Evolutionary conservation across 2,113 vertebrate species (phyloP).

Genomic region (Alces alces): DNA sequence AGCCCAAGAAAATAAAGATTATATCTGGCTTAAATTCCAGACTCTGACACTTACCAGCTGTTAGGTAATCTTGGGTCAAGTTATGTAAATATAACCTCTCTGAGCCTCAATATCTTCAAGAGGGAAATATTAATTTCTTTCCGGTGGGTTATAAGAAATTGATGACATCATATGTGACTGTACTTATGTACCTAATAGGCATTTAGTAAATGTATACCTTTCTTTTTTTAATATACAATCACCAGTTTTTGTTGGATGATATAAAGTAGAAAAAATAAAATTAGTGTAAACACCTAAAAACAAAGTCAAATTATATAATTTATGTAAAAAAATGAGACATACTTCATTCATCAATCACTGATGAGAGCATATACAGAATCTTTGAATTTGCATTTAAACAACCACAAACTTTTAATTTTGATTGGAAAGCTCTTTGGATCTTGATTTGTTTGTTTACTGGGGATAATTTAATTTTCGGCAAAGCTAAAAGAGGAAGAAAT

Average conservation of each 20-base stretch:
- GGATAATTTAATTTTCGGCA: constrained; percentile 1
- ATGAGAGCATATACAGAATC: background rate
- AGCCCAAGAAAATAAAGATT: background rate
- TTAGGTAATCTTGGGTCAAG: background rate
- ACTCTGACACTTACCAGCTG: background rate
- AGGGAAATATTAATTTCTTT: background rate
- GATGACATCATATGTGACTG: background rate
- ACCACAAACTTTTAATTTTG: background rate
- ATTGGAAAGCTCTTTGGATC: background rate
- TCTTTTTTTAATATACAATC: background rate
- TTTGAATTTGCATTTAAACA: constrained; percentile 20
- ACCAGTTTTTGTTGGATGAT: background rate
- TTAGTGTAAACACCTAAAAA: background rate
- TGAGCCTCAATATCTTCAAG: background rate
- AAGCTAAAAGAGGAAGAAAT: background rate
- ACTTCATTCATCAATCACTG: background rate
- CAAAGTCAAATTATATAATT: background rate
- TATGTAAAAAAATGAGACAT: background rate
- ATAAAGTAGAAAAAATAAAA: background rate
- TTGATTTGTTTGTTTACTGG: constrained; percentile 1
- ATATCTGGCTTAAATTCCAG: background rate
- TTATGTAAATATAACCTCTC: background rate
- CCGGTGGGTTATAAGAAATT: background rate
- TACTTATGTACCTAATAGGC: background rate
- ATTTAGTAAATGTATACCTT: background rate